Evolutionary conservation across 35 echinoderm and acorn worm species (phyloP).

Genomic region (Lytechinus pictus): DNA sequence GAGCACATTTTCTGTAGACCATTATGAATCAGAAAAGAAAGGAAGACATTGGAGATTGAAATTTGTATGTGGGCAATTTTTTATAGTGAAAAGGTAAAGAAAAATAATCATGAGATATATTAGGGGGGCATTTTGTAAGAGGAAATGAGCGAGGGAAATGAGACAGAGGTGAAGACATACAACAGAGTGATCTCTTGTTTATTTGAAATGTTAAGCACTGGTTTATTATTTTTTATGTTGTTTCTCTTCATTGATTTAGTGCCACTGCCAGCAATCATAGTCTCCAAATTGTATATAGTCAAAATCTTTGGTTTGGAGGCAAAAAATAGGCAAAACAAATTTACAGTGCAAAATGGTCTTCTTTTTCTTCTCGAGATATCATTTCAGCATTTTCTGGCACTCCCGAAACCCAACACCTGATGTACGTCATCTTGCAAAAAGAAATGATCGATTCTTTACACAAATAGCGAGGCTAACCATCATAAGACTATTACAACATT

Average conservation of each 20-base stretch:
- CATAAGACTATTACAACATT: background rate
- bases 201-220: background rate
- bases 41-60: too few relatives aligned
- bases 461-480: background rate
- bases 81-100: too few relatives aligned
- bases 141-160: background rate
- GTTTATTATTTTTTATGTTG: background rate
- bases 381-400: background rate
- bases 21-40: too few relatives aligned
- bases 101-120: too few relatives aligned
- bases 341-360: background rate
- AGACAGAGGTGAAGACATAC: background rate
- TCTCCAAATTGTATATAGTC: background rate
- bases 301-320: background rate
- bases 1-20: too few relatives aligned
- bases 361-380: background rate
- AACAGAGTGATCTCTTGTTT: background rate
- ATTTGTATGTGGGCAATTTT: too few relatives aligned
- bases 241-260: background rate
- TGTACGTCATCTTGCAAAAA: background rate
- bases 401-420: background rate
- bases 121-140: background rate
- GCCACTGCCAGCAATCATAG: background rate
- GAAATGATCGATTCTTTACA: background rate
- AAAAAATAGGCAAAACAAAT: constrained; percentile 4